phyloP scores from a whole-genome alignment of 1,140 invertebrate species.

The Hylyphantes graminicola region DNA sequence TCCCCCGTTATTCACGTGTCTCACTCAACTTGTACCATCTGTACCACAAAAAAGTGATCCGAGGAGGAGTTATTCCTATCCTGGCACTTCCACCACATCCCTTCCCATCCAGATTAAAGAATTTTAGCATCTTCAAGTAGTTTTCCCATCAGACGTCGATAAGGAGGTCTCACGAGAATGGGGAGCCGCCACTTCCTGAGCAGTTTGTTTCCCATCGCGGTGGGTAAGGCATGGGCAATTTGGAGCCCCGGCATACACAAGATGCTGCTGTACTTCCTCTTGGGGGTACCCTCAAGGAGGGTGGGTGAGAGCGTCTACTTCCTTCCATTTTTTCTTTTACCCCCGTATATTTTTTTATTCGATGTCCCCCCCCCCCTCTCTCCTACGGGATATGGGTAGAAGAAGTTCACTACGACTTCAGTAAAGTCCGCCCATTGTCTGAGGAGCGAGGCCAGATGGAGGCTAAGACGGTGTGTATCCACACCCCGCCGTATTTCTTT shows the following conservation, averaged over 20 bases:
- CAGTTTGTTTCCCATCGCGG: conserved; percentile 55
- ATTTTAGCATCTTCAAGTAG: conserved; percentile 48
- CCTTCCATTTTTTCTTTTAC: conserved; percentile 23
- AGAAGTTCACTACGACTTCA: conserved; percentile 32
- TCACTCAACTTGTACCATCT: conserved; percentile 23
- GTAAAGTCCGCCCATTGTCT: conserved; percentile 33
- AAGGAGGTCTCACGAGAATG: conserved; percentile 56
- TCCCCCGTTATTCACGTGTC: conserved; percentile 9
- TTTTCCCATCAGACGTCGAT: conserved; percentile 43
- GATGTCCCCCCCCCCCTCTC: background rate
- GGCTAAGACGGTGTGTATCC: conserved; percentile 25
- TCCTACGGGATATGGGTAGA: conserved; percentile 38
- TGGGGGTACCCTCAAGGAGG: conserved; percentile 20
- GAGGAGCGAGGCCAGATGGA: conserved; percentile 32
- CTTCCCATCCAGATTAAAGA: conserved; percentile 31
- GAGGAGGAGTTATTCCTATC: background rate
- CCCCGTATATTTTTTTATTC: background rate
- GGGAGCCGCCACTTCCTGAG: conserved; percentile 38
- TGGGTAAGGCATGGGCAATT: conserved; percentile 28
- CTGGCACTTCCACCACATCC: conserved; percentile 9
- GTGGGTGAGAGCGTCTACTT: conserved; percentile 46
- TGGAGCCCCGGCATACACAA: conserved; percentile 33
- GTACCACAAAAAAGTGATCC: background rate
- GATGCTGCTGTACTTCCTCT: conserved; percentile 54
- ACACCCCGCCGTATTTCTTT: conserved; percentile 33